Percentiles rank a stretch among this genome's conserved stretches.
Conservation (phyloP, 2,113 vertebrate genomes). For the Pelecanus crispus region DNA sequence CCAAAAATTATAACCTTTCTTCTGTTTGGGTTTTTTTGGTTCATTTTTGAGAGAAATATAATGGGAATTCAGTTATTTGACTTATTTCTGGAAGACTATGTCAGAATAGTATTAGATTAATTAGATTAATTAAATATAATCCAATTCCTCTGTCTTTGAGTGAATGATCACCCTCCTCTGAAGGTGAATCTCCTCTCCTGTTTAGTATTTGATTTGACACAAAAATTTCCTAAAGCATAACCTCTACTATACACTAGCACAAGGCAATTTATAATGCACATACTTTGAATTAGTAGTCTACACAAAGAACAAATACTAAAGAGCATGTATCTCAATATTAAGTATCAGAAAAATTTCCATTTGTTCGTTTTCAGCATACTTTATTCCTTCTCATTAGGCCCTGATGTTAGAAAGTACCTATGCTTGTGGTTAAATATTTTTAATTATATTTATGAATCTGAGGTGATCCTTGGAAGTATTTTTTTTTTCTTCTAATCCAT, state of each 20-base stretch:
- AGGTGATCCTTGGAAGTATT: background rate
- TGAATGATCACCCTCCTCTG: background rate
- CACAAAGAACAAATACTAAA: background rate
- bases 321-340: background rate
- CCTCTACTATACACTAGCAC: background rate
- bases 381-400: background rate
- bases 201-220: background rate
- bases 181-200: background rate
- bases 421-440: background rate
- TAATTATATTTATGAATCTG: background rate
- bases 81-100: background rate
- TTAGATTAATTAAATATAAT: background rate
- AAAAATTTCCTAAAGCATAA: background rate
- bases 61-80: background rate
- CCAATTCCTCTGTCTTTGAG: background rate
- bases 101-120: background rate
- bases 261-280: background rate
- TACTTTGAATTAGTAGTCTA: background rate
- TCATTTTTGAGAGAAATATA: background rate
- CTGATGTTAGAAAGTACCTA: background rate
- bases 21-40: background rate
- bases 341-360: background rate
- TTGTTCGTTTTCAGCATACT: background rate
- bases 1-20: background rate
- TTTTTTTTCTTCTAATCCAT: background rate